Percentiles rank a stretch among this genome's conserved stretches.
Conservation (phyloP, 2,113 vertebrate species). For the Larimichthys crocea region DNA sequence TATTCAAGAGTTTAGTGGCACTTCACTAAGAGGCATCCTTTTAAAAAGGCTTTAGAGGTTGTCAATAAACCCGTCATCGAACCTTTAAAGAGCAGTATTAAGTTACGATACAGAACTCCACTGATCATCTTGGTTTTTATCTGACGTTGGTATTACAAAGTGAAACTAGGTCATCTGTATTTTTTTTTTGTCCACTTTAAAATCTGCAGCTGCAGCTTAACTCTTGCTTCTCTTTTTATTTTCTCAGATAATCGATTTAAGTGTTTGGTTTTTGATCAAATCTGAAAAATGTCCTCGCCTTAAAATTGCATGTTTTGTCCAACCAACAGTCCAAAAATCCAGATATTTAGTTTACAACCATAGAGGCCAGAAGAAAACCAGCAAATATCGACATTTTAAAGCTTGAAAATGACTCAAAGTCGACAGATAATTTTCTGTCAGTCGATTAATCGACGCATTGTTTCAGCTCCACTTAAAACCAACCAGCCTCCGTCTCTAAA, state of each 20-base stretch:
- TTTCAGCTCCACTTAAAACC: not conserved
- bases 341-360: not conserved
- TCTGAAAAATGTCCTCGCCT: not conserved
- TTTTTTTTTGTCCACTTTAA: not conserved
- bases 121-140: not conserved
- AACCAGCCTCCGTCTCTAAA: not conserved
- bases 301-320: not conserved
- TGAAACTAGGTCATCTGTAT: not conserved
- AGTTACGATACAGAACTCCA: not conserved
- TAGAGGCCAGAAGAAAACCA: not conserved
- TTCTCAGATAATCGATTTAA: not conserved
- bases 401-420: not conserved
- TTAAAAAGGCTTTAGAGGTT: not conserved
- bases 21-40: not conserved
- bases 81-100: not conserved
- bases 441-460: not conserved
- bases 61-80: not conserved
- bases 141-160: not conserved
- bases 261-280: too few species aligned
- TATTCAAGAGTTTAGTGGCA: not conserved
- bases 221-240: not conserved
- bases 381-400: not conserved
- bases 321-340: not conserved
- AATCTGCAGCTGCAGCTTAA: not conserved
- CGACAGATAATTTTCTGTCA: not conserved